Evolutionary conservation across 2,888 invertebrate species (phyloP).

Genomic region (Melolontha melolontha): DNA sequence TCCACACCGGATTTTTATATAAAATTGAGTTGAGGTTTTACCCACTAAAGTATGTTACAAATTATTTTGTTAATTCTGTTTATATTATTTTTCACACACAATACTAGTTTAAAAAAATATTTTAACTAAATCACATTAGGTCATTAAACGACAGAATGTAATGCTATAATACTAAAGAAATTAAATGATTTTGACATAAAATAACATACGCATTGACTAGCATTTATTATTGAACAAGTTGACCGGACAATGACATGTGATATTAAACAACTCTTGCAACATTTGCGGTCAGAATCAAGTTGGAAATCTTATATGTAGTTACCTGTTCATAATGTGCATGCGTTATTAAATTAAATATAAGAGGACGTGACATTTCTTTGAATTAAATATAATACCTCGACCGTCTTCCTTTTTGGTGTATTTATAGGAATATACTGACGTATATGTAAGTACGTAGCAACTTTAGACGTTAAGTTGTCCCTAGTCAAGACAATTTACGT

Average conservation of each 20-base stretch:
- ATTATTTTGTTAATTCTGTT: too few species aligned
- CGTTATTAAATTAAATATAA: constrained; percentile 9
- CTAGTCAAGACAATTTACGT: constrained; percentile 19
- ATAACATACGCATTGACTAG: too few species aligned
- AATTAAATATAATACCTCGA: constrained; percentile 18
- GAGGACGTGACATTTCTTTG: neutral
- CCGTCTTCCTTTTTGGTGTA: constrained; percentile 9
- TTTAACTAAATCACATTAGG: too few species aligned
- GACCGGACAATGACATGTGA: constrained; percentile 20
- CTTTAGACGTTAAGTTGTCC: neutral
- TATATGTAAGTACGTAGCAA: neutral
- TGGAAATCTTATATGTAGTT: constrained; percentile 21
- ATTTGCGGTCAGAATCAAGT: constrained; percentile 4
- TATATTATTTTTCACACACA: too few species aligned
- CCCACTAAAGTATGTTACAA: too few species aligned
- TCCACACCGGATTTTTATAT: too few species aligned
- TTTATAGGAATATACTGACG: neutral
- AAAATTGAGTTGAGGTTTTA: too few species aligned
- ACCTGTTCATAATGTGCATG: constrained; percentile 9
- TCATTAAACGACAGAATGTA: too few species aligned
- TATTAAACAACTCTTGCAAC: constrained; percentile 4
- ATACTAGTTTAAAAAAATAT: too few species aligned
- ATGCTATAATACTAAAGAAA: too few species aligned
- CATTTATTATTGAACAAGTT: constrained; percentile 7
- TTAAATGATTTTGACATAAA: too few species aligned